A percentile compares a stretch with the other conserved stretches of the same genome.
Evolutionary conservation across 1,140 invertebrate genomes (phyloP).

Genomic region (Euura lappo): DNA sequence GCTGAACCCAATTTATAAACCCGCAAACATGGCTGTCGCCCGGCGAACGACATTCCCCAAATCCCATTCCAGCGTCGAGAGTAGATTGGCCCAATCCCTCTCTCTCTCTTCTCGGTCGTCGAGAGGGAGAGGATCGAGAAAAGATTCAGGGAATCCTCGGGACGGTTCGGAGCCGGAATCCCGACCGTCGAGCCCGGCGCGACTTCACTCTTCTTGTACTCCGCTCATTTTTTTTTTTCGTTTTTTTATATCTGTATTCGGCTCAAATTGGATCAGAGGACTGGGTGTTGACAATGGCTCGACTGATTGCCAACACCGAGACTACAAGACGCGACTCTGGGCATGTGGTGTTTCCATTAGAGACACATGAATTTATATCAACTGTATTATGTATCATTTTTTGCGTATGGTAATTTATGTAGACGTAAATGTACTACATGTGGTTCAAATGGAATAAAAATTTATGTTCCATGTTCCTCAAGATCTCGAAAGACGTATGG

Average conservation of each 20-base stretch:
- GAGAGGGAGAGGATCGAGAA: too few relatives aligned
- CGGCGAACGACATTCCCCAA: conserved; percentile 4
- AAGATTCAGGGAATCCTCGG: too few relatives aligned
- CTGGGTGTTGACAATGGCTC: neutral
- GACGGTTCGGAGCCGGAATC: too few relatives aligned
- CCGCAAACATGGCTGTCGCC: conserved; percentile 59
- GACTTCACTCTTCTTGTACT: neutral
- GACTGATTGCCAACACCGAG: neutral
- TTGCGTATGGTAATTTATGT: too few relatives aligned
- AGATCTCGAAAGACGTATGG: too few relatives aligned
- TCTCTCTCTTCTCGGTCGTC: conserved; percentile 16
- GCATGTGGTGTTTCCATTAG: neutral
- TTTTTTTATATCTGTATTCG: neutral
- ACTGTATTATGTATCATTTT: too few relatives aligned
- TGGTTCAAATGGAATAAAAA: too few relatives aligned
- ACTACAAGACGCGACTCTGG: neutral
- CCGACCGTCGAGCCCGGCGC: too few relatives aligned
- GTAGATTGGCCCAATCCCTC: conserved; percentile 20
- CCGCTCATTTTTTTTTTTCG: neutral
- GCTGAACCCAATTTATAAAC: conserved; percentile 61
- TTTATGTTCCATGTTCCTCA: too few relatives aligned
- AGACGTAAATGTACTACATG: too few relatives aligned
- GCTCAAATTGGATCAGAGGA: neutral
- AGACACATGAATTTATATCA: too few relatives aligned
- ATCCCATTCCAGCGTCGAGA: neutral